These are phyloP conservation scores for Eupithecia abbreviata DNA, from an alignment of 2,888 invertebrate genomes.

Conservation along the genomic window DNA sequence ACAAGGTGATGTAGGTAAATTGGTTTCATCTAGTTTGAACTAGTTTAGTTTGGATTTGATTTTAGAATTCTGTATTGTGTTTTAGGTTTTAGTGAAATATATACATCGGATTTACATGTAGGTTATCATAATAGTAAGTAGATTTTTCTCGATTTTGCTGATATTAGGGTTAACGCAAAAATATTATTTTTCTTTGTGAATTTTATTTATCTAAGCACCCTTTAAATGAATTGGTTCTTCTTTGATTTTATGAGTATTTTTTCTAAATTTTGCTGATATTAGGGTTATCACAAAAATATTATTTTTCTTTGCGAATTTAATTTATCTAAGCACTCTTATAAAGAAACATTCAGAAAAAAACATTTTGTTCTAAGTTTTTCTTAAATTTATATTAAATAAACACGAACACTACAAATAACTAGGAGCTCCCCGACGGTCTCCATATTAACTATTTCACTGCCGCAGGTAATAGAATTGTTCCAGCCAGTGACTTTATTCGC, in stretches of 20 bases:
- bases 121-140: background rate
- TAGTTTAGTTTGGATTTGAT: background rate
- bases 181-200: background rate
- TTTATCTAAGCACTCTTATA: background rate
- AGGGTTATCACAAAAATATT: too few species aligned
- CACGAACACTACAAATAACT: background rate
- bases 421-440: background rate
- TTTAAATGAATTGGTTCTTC: background rate
- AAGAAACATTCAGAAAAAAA: background rate
- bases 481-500: constrained; percentile 17
- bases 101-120: background rate
- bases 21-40: background rate
- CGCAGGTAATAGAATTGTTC: constrained; percentile 27
- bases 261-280: too few species aligned
- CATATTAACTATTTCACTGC: background rate
- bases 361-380: background rate
- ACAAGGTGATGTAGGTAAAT: background rate
- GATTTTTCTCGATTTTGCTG: background rate
- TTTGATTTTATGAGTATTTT: too few species aligned
- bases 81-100: background rate
- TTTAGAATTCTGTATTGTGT: background rate
- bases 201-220: background rate
- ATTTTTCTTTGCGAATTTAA: background rate
- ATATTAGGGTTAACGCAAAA: background rate
- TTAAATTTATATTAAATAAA: too few species aligned